phyloP scores from a whole-genome alignment of 2,797 vertebrate species.

The Pempheris klunzingeri region DNA sequence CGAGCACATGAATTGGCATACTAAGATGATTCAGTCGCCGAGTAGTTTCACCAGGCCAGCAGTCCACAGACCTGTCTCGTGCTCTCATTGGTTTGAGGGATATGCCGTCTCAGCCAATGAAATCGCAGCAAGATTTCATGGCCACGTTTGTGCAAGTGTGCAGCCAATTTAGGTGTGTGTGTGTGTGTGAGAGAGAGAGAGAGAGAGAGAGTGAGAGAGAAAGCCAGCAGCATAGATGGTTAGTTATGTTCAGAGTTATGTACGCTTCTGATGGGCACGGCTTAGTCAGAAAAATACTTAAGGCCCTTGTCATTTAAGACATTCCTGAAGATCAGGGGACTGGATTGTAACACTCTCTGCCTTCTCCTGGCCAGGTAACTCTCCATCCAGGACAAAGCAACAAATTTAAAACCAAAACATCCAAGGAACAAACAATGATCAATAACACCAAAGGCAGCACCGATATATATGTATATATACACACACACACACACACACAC shows the following conservation, averaged over 20 bases:
- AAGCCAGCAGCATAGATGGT: conserved; percentile 3
- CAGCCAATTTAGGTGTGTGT: conserved; percentile 38
- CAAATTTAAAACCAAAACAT: no score
- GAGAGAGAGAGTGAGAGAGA: conserved; percentile 10
- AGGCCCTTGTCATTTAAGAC: conserved; percentile 3
- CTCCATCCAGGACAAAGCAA: no score
- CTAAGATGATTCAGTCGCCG: conserved; percentile 65
- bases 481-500: no score
- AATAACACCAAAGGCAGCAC: no score
- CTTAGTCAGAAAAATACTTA: no score
- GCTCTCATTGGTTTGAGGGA: conserved; percentile 61
- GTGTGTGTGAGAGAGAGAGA: not conserved
- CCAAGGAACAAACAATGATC: no score
- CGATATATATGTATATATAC: no score
- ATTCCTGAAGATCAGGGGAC: no score
- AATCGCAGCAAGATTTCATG: conserved; percentile 54
- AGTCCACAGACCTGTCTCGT: conserved; percentile 54
- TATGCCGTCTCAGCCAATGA: conserved; percentile 62
- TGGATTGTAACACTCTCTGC: no score
- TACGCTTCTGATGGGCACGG: no score
- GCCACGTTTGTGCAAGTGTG: conserved; percentile 26
- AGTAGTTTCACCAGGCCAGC: conserved; percentile 71
- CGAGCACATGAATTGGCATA: conserved; percentile 49
- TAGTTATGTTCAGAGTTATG: no score
- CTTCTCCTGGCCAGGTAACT: no score